Conservation (phyloP, 2,113 vertebrate genomes). For the Microtus richardsoni region DNA sequence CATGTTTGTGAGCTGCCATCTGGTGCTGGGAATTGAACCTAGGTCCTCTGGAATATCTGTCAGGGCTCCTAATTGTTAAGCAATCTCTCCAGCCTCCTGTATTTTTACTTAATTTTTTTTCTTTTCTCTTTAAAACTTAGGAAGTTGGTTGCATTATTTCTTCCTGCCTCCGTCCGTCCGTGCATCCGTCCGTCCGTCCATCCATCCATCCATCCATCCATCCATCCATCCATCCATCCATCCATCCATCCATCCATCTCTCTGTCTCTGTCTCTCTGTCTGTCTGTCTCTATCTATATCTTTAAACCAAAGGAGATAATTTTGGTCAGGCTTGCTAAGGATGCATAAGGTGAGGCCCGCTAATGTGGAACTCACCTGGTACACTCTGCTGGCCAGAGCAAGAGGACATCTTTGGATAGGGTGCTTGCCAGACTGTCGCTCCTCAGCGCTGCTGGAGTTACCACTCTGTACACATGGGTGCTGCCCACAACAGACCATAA, state of each 20-base stretch:
- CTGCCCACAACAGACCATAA: conserved; percentile 77
- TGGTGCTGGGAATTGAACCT: not conserved
- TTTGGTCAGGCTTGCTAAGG: not conserved
- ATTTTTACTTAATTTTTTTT: not conserved
- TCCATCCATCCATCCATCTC: rapidly evolving
- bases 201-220: too few species aligned
- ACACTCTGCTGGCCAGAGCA: not conserved
- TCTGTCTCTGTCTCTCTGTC: too few species aligned
- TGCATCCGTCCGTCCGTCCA: rapidly evolving
- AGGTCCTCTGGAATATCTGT: not conserved
- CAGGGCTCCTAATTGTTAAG: not conserved
- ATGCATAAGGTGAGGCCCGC: not conserved
- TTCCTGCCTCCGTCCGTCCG: too few species aligned
- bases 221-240: rapidly evolving
- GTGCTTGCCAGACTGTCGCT: conserved; percentile 40
- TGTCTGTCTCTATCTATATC: too few species aligned
- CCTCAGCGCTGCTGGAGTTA: conserved; percentile 49
- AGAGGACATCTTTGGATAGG: not conserved
- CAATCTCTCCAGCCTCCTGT: not conserved
- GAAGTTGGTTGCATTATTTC: not conserved
- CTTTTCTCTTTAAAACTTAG: not conserved
- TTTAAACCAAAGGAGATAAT: not conserved
- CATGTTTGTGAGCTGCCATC: not conserved
- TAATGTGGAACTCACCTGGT: too few species aligned
- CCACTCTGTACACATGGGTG: conserved; percentile 52